A percentile compares a stretch with the other conserved stretches of the same genome.
These are phyloP conservation scores for Patella vulgata DNA, from an alignment of 1,140 invertebrate species.

Conservation along the genomic window DNA sequence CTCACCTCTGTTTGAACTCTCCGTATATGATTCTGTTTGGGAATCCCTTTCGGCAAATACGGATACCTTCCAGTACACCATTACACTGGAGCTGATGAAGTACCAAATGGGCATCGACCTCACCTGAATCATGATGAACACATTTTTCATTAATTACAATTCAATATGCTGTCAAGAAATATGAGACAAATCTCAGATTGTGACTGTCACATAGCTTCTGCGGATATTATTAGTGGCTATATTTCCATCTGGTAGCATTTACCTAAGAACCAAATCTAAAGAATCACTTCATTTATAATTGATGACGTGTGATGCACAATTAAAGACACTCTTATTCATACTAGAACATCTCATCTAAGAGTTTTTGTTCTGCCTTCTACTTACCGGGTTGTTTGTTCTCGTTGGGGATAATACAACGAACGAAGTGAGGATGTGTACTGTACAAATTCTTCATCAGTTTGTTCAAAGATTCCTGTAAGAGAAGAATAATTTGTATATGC, in stretches of 20 bases:
- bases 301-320: no score
- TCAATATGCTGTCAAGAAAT: no score
- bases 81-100: slow-evolving; percentile 98
- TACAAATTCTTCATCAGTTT: slow-evolving; percentile 90
- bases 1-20: slow-evolving; percentile 92
- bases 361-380: no score
- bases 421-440: slow-evolving; percentile 97
- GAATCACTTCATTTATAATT: no score
- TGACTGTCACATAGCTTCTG: no score
- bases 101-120: slow-evolving; percentile 98
- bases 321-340: no score
- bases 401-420: slow-evolving; percentile 99
- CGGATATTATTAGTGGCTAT: no score
- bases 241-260: no score
- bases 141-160: not conserved
- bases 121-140: no score
- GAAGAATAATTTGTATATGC: not conserved
- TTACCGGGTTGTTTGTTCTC: slow-evolving; percentile 79
- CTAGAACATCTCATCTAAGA: no score
- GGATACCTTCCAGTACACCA: slow-evolving; percentile 99
- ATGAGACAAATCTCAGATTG: no score
- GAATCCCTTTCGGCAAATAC: slow-evolving; percentile 99
- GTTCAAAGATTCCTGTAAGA: slow-evolving; percentile 43
- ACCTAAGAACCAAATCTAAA: no score
- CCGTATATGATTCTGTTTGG: slow-evolving; percentile 99